Base-by-base conservation (phyloP, 2,888 invertebrate species). In the Agonum fuliginosum region DNA sequence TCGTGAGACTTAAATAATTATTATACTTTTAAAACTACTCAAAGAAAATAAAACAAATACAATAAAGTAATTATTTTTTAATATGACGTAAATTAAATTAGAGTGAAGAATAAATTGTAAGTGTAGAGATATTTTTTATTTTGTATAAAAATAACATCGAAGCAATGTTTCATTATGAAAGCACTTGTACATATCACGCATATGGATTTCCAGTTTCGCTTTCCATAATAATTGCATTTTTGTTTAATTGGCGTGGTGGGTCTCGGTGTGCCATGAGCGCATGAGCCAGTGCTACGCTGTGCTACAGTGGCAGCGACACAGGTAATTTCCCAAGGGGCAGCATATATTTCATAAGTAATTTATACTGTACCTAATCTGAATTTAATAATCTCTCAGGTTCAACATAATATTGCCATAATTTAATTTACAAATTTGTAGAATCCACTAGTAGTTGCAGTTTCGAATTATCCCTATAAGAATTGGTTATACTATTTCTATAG, bases 181-280 rank as follows among this genome's bases (percentile, higher is more conserved):
- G 58, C 58, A 62, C 58, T 62, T 62, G 58, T 30, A 62, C 58
- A 62, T 62, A 62, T 30, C 58, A 62, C 58, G 58, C 58, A 62
- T 58, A 58, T 62, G 58, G 58, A 62, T 62, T 62, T 62, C 58
- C 58, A 62, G 58, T 62, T 62, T 62, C 58, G 34, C 58, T 62
- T 62, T 62, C 30, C 58, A 62, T 62, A 62, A 62, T 62, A 62
- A 62, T 62, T 62, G 58, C 58, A 62, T 62, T 62, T 62, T 62
- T 62, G 58, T 62, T 62, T 62, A 62, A 62, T 62, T 62, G 58
- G 58, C 58, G 58, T 62, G 58, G 58, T 62, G 58, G 58, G 58
- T 62, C 58, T 62, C 17, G 58, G 58, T 62, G 58, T 62, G 58
- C 58, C 58, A 62, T 62, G 58, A 62, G 58, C 58, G 17, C 58